Evolutionary conservation across 2,888 invertebrate genomes (phyloP).

Genomic region (Agonopterix alstromeriana): DNA sequence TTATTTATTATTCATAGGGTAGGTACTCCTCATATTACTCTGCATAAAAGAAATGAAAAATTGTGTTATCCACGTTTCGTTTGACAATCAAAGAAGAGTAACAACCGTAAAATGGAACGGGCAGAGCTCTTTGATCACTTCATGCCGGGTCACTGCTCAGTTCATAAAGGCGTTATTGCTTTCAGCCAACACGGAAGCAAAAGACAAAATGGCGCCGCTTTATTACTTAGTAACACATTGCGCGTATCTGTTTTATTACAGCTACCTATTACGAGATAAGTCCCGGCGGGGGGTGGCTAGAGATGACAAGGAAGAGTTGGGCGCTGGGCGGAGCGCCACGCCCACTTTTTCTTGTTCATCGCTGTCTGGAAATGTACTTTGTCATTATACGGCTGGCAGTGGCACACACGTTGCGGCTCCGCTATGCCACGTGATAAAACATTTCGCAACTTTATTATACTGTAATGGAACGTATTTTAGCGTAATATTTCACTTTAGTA

Average conservation of each 20-base stretch:
- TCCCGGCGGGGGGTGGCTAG: slow-evolving; percentile 38
- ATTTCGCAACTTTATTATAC: too few species aligned
- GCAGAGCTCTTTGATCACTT: slow-evolving; percentile 66
- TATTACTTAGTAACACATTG: slow-evolving; percentile 75
- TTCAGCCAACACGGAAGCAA: slow-evolving; percentile 51
- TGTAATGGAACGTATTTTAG: too few species aligned
- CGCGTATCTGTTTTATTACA: slow-evolving; percentile 70
- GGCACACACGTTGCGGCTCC: too few species aligned
- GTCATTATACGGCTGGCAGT: slow-evolving; percentile 10
- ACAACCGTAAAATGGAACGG: slow-evolving; percentile 63
- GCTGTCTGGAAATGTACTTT: slow-evolving; percentile 34
- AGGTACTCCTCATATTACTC: neutral
- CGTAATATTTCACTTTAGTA: too few species aligned
- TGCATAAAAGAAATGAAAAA: slow-evolving; percentile 40
- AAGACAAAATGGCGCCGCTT: slow-evolving; percentile 73
- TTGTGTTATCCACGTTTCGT: slow-evolving; percentile 56
- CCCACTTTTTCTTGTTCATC: slow-evolving; percentile 62
- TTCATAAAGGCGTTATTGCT: slow-evolving; percentile 68
- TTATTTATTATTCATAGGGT: too few species aligned
- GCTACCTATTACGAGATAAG: slow-evolving; percentile 68
- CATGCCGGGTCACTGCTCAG: slow-evolving; percentile 53
- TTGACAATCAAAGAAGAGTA: slow-evolving; percentile 56
- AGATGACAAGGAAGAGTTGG: slow-evolving; percentile 50
- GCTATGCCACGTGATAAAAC: too few species aligned
- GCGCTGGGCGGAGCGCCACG: slow-evolving; percentile 70